Percentiles rank a stretch among this genome's conserved stretches.
These are phyloP conservation scores for Centruroides sculpturatus DNA, from an alignment of 1,140 invertebrate genomes.

Conservation along the genomic window DNA sequence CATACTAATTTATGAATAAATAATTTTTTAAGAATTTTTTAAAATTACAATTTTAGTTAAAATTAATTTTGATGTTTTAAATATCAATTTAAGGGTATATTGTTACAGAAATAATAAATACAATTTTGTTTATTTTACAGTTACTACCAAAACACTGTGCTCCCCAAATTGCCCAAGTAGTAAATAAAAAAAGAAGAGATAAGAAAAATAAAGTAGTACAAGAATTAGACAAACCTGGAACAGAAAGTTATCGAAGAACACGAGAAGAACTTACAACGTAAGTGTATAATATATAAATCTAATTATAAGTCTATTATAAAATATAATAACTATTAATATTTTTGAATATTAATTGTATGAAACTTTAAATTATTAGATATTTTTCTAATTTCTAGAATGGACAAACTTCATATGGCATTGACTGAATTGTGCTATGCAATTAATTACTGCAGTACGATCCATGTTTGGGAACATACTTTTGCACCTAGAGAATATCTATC, in stretches of 20 bases:
- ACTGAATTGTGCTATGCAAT: constrained; percentile 95
- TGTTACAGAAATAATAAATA: no score
- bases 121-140: constrained; percentile 19
- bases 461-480: constrained; percentile 98
- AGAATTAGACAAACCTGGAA: constrained; percentile 76
- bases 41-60: no score
- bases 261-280: constrained; percentile 86
- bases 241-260: constrained; percentile 88
- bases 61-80: no score
- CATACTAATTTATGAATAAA: no score
- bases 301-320: background rate
- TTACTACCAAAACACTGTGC: constrained; percentile 91
- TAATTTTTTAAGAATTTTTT: background rate
- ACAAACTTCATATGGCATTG: constrained; percentile 95
- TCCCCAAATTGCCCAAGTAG: constrained; percentile 65
- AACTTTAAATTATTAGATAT: no score
- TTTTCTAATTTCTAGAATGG: constrained; percentile 50
- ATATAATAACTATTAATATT: no score
- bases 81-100: no score
- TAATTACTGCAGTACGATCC: constrained; percentile 90
- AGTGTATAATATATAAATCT: constrained; percentile 3
- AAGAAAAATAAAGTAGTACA: constrained; percentile 76
- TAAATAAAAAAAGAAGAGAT: constrained; percentile 63
- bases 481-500: constrained; percentile 93
- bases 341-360: no score